A percentile compares a stretch with the other conserved stretches of the same genome.
Evolutionary conservation across 2,888 invertebrate genomes (phyloP).

Genomic region (Balanococcus diminutus): DNA sequence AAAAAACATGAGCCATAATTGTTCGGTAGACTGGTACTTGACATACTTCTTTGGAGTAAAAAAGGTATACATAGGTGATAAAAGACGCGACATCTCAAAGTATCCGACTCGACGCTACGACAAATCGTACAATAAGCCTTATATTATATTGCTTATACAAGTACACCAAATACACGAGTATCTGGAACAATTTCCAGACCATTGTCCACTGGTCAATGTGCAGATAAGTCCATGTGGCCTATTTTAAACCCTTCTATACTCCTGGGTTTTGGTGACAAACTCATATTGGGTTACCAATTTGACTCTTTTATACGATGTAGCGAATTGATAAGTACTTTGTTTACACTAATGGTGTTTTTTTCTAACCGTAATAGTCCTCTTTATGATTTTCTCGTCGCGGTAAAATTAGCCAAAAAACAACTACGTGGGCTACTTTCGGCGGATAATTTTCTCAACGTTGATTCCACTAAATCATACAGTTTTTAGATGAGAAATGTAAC

Average conservation of each 20-base stretch:
- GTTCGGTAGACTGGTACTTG: not conserved
- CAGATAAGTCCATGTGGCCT: not conserved
- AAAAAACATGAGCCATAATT: not conserved
- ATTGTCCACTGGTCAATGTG: conserved; percentile 3
- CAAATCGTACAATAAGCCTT: not conserved
- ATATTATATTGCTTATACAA: not conserved
- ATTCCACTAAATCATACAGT: not conserved
- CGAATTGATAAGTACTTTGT: conserved; percentile 18
- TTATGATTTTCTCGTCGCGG: not conserved
- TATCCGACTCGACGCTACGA: not conserved
- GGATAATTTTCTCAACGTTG: not conserved
- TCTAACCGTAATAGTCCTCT: not conserved
- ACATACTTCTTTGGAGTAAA: not conserved
- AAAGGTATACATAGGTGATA: not conserved
- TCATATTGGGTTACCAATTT: not conserved
- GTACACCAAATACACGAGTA: not conserved
- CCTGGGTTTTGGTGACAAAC: not conserved
- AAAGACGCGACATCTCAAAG: not conserved
- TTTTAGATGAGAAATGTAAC: not conserved
- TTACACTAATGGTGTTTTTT: not conserved
- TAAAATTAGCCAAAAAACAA: not conserved
- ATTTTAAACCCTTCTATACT: not conserved
- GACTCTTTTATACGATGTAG: not conserved
- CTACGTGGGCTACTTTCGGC: not conserved
- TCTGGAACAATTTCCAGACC: conserved; percentile 13